phyloP scores from a whole-genome alignment of 2,888 invertebrate species.

The Lysandra coridon region DNA sequence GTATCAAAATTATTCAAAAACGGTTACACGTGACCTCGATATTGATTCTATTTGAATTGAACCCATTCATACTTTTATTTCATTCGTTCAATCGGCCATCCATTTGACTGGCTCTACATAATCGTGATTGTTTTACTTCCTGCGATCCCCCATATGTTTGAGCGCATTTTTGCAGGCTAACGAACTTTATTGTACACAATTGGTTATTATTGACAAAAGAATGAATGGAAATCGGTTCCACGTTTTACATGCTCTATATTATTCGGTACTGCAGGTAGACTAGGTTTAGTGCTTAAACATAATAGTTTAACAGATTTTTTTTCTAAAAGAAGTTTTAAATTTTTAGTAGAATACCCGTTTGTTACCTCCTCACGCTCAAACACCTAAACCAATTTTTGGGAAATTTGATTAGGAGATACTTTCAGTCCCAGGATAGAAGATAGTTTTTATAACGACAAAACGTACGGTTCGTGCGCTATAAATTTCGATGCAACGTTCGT shows the following conservation, averaged over 20 bases:
- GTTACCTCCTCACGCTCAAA: no score
- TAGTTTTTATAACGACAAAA: no score
- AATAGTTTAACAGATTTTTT: background rate
- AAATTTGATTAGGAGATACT: no score
- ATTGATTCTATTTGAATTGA: constrained; percentile 42
- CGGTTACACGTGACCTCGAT: constrained; percentile 39
- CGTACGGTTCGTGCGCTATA: no score
- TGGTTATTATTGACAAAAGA: constrained; percentile 48
- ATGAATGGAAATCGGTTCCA: constrained; percentile 10
- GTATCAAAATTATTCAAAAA: constrained; percentile 28
- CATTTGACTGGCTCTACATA: constrained; percentile 38
- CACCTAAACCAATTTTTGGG: no score
- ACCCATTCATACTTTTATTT: constrained; percentile 39
- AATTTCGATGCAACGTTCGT: no score
- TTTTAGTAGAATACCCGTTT: no score
- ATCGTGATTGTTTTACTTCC: constrained; percentile 42
- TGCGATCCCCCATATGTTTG: constrained; percentile 35
- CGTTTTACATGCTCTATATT: background rate
- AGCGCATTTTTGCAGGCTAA: constrained; percentile 32
- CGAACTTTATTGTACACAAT: constrained; percentile 37
- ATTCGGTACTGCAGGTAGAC: background rate
- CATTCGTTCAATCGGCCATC: constrained; percentile 26
- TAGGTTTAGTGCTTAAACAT: no score
- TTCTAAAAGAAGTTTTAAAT: no score
- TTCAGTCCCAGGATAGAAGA: no score